These are phyloP conservation scores for Campylomormyrus tamandua DNA, from an alignment of 2,113 vertebrate genomes.

Conservation along the genomic window DNA sequence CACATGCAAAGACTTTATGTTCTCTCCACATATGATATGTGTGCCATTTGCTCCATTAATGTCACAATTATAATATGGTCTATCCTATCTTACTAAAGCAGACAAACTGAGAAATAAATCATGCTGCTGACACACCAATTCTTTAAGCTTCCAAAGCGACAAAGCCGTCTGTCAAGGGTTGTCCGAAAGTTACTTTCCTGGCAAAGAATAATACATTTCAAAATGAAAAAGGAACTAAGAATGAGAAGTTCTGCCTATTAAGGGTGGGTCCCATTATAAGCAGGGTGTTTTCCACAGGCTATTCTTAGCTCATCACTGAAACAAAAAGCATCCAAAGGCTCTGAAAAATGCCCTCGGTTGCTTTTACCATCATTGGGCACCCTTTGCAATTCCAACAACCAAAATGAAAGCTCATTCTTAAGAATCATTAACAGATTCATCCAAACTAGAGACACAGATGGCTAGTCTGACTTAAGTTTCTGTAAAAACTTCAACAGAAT, in stretches of 20 bases:
- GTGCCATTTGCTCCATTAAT: neutral
- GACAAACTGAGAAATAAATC: neutral
- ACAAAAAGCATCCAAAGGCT: conserved; percentile 18
- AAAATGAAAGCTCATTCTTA: neutral
- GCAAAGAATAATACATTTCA: conserved; percentile 33
- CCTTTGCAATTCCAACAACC: neutral
- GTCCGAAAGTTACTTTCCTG: conserved; percentile 36
- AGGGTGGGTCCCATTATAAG: conserved; percentile 54
- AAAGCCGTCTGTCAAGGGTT: conserved; percentile 7
- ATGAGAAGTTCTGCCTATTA: conserved; percentile 41
- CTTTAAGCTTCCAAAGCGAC: conserved; percentile 11
- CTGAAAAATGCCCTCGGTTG: neutral
- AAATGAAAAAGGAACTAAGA: conserved; percentile 48
- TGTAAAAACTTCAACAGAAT: neutral
- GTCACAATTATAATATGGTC: neutral
- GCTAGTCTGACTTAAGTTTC: neutral
- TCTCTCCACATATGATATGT: neutral
- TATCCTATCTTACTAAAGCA: neutral
- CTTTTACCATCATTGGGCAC: neutral
- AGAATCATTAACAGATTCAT: neutral
- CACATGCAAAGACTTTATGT: neutral
- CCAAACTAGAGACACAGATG: neutral
- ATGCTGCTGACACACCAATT: neutral
- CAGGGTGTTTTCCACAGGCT: conserved; percentile 46
- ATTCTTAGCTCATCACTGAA: conserved; percentile 57